These are phyloP conservation scores for Montipora capitata DNA, from an alignment of 92 coral and sea anemone genomes.

Conservation along the genomic window DNA sequence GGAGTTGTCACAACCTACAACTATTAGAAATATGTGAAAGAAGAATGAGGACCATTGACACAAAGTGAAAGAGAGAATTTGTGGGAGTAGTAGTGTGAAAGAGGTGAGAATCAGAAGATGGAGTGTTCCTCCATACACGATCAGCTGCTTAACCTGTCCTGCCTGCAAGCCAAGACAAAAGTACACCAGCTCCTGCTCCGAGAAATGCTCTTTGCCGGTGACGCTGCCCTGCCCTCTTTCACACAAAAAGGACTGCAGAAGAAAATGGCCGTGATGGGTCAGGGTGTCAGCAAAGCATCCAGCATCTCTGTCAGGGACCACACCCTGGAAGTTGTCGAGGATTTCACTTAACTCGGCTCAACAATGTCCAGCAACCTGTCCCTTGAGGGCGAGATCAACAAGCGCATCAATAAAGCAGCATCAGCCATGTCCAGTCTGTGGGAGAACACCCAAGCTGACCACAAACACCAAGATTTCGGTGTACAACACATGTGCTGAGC, in stretches of 20 bases:
- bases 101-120: not conserved
- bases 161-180: not conserved
- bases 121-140: not conserved
- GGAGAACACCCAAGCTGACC: not conserved
- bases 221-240: not conserved
- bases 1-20: no score
- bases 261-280: no score
- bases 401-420: not conserved
- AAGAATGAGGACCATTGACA: no score
- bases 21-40: no score
- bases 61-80: no score
- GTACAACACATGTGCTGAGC: no score
- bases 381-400: not conserved
- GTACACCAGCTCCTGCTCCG: not conserved
- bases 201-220: not conserved
- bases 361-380: conserved; percentile 7
- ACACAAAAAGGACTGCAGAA: not conserved
- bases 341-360: no score
- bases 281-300: no score
- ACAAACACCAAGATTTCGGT: not conserved
- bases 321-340: no score
- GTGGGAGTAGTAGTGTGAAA: no score
- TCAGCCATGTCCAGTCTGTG: conserved; percentile 1
- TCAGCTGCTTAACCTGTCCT: not conserved
- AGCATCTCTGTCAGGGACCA: no score